A percentile compares a stretch with the other conserved stretches of the same genome.
phyloP scores from a whole-genome alignment of 2,113 vertebrate species.

The Rhinolophus sinicus region DNA sequence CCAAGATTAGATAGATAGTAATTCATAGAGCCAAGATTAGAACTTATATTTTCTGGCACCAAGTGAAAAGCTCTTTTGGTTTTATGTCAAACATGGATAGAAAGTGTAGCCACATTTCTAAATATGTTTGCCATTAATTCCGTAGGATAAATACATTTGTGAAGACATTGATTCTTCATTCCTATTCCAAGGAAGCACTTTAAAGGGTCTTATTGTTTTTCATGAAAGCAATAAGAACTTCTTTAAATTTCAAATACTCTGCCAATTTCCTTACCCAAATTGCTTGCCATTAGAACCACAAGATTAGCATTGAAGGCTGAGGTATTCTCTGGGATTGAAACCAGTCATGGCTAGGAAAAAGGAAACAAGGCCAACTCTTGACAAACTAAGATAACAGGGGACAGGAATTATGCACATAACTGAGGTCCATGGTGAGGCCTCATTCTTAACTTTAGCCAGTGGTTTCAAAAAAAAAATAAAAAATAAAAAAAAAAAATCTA shows the following conservation, averaged over 20 bases:
- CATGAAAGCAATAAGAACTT: conserved; percentile 37
- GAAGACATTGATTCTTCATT: conserved; percentile 22
- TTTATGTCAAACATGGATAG: not conserved
- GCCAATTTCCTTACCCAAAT: conserved; percentile 71
- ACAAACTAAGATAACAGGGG: not conserved
- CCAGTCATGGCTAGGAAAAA: conserved; percentile 22
- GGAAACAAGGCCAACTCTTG: not conserved
- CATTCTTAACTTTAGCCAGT: not conserved
- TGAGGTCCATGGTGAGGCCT: not conserved
- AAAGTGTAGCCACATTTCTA: not conserved
- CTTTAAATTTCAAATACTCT: conserved; percentile 67
- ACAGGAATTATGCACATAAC: not conserved
- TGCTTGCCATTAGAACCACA: conserved; percentile 58
- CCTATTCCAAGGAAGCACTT: conserved; percentile 14
- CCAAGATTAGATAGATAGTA: not conserved
- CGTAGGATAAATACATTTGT: not conserved
- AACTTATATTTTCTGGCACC: not conserved
- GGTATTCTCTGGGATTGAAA: conserved; percentile 38
- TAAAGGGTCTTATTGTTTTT: not conserved
- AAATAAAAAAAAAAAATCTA: not conserved
- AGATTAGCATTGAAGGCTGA: conserved; percentile 71
- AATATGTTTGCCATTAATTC: not conserved
- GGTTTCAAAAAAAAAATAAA: not conserved
- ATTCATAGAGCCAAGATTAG: not conserved
- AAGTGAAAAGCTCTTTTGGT: not conserved